Conservation (phyloP, 2,888 invertebrate species). For the Melinaea menophilus region DNA sequence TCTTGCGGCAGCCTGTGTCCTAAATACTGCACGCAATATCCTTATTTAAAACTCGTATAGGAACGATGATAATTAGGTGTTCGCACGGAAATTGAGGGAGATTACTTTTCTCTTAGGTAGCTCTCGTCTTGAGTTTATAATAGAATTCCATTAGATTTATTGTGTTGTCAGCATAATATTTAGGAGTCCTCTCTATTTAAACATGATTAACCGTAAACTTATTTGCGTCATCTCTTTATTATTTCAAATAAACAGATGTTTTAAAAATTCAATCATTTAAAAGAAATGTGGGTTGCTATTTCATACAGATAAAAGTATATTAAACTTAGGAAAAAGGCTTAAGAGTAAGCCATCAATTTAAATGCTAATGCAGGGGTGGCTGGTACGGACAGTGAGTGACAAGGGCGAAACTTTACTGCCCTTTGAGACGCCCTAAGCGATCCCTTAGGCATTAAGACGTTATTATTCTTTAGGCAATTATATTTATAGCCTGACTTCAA, state of each 20-base stretch:
- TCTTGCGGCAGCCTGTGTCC: constrained; percentile 5
- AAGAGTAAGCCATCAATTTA: constrained; percentile 57
- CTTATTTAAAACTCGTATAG: constrained; percentile 16
- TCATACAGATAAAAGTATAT: constrained; percentile 9
- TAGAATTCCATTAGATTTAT: constrained; percentile 11
- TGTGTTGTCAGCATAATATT: constrained; percentile 2
- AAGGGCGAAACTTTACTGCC: constrained; percentile 52
- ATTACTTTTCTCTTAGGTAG: constrained; percentile 14
- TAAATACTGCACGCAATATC: constrained; percentile 9
- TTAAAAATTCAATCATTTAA: too few relatives aligned
- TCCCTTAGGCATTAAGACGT: constrained; percentile 59
- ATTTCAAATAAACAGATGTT: too few relatives aligned
- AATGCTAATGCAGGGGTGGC: constrained; percentile 57
- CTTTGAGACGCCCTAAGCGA: constrained; percentile 48
- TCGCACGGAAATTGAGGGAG: constrained; percentile 23
- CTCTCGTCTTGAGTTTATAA: constrained; percentile 9
- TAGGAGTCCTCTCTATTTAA: background rate
- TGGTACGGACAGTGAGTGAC: constrained; percentile 65
- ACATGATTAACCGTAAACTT: background rate
- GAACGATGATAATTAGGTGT: constrained; percentile 23
- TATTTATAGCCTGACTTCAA: constrained; percentile 49
- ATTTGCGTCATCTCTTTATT: too few relatives aligned
- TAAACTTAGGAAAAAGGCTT: constrained; percentile 34
- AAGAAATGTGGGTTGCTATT: background rate
- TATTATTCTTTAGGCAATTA: constrained; percentile 60